Evolutionary conservation across 1,140 invertebrate species (phyloP).

Genomic region (Aphis gossypii): DNA sequence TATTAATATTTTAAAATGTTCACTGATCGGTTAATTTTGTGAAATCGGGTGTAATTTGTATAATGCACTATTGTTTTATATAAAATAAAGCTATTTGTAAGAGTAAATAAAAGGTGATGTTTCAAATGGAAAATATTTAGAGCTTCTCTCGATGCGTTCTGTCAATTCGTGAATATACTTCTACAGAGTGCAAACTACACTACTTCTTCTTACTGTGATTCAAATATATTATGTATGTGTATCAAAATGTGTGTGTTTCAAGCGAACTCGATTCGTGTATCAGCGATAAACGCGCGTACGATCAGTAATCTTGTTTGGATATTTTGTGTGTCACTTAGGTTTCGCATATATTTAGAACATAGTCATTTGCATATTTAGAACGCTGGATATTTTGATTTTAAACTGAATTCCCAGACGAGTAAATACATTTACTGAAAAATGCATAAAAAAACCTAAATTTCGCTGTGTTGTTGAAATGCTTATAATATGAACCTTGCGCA

Average conservation of each 20-base stretch:
- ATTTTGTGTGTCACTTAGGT: neutral
- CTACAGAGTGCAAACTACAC: neutral
- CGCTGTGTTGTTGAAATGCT: neutral
- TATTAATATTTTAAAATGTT: neutral
- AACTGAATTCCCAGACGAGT: neutral
- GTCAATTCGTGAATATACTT: neutral
- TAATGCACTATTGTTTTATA: neutral
- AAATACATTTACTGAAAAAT: neutral
- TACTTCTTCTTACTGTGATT: neutral
- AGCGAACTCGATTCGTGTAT: neutral
- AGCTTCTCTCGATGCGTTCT: neutral
- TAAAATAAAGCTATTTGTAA: neutral
- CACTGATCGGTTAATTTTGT: neutral
- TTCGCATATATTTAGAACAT: neutral
- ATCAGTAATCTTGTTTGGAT: neutral
- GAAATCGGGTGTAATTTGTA: neutral
- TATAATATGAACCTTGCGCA: neutral
- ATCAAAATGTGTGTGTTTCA: neutral
- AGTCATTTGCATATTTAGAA: neutral
- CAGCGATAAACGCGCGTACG: neutral
- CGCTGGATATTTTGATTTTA: conserved; percentile 5
- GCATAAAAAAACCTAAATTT: neutral
- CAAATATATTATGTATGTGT: neutral
- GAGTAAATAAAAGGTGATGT: neutral
- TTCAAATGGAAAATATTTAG: neutral